Conservation (phyloP, 2,113 vertebrate species). For the Desmodus rotundus region DNA sequence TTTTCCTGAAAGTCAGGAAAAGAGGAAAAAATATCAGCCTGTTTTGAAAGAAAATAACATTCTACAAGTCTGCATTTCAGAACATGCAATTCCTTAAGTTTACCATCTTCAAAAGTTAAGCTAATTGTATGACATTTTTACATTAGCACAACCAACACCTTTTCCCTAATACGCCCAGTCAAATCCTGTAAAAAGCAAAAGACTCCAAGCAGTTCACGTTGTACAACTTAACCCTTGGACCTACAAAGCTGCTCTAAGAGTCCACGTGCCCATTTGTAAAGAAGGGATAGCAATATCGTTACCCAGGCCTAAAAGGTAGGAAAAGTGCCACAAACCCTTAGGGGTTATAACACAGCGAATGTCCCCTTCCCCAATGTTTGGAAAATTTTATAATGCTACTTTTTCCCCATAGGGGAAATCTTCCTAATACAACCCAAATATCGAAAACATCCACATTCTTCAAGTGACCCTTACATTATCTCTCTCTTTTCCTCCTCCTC, state of each 20-base stretch:
- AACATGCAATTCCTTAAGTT: slow-evolving; percentile 43
- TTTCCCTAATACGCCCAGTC: background rate
- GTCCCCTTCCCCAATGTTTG: background rate
- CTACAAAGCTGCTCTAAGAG: background rate
- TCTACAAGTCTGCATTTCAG: slow-evolving; percentile 52
- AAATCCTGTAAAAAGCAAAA: slow-evolving; percentile 32
- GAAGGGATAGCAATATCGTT: background rate
- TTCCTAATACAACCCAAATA: slow-evolving; percentile 12
- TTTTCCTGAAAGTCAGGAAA: too few relatives aligned
- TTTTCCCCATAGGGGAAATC: background rate
- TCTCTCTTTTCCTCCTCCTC: too few relatives aligned
- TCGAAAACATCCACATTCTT: background rate
- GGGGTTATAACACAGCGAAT: background rate
- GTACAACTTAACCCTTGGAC: background rate
- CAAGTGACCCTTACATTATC: background rate
- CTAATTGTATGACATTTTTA: slow-evolving; percentile 21
- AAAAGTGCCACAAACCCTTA: slow-evolving; percentile 41
- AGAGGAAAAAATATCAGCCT: slow-evolving; percentile 24
- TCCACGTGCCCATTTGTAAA: slow-evolving; percentile 6
- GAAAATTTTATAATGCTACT: background rate
- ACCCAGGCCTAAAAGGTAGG: slow-evolving; percentile 23
- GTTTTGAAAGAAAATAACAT: slow-evolving; percentile 51
- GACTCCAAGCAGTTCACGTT: background rate
- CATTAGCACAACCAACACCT: slow-evolving; percentile 32
- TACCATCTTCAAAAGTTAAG: slow-evolving; percentile 41